A percentile compares a stretch with the other conserved stretches of the same genome.
These are phyloP conservation scores for Diadophis punctatus DNA, from an alignment of 2,113 vertebrate species.

Conservation along the genomic window DNA sequence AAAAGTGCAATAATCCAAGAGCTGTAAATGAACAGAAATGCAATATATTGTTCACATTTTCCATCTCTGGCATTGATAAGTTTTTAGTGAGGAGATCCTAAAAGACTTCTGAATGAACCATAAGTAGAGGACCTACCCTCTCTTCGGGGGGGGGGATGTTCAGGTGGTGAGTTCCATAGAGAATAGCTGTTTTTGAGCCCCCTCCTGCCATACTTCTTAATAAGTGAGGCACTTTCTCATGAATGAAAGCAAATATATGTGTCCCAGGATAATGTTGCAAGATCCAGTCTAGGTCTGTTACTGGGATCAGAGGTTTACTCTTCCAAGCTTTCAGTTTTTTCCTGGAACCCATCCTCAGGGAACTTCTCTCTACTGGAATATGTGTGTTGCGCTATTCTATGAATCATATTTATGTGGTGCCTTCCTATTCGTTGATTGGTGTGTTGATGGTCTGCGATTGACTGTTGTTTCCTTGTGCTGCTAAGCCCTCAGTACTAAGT, in stretches of 20 bases:
- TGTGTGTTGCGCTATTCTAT: not conserved
- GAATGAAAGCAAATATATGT: not conserved
- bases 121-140: not conserved
- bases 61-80: not conserved
- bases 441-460: not conserved
- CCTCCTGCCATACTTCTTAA: not conserved
- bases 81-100: not conserved
- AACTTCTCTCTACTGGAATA: not conserved
- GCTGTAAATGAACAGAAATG: not conserved
- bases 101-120: not conserved
- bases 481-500: too few species aligned
- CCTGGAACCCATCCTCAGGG: not conserved
- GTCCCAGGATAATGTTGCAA: not conserved
- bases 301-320: not conserved
- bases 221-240: not conserved
- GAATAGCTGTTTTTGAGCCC: not conserved
- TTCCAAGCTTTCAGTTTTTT: not conserved
- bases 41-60: not conserved
- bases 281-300: not conserved
- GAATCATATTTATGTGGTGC: not conserved
- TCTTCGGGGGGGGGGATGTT: not conserved
- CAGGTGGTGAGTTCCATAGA: not conserved
- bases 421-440: not conserved
- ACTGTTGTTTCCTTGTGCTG: not conserved
- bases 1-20: not conserved